phyloP scores from a whole-genome alignment of 1,140 invertebrate genomes.

The Zaprionus taronus region DNA sequence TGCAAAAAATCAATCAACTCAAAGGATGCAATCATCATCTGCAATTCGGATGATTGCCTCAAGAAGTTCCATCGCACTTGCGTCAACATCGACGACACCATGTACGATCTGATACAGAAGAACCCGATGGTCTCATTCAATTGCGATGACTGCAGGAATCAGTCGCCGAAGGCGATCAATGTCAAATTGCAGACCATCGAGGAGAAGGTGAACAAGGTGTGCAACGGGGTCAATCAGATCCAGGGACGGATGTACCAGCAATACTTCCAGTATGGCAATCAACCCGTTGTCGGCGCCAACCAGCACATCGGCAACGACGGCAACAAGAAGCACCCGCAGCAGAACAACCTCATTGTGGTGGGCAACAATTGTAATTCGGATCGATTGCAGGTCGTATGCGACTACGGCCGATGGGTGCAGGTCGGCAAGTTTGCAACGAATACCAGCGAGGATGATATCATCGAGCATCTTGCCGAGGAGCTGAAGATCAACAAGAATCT shows the following conservation, averaged over 20 bases:
- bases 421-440: constrained; percentile 82
- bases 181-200: constrained; percentile 78
- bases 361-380: constrained; percentile 83
- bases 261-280: constrained; percentile 81
- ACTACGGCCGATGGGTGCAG: constrained; percentile 82
- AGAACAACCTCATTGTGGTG: constrained; percentile 80
- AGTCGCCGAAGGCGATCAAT: constrained; percentile 70
- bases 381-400: constrained; percentile 82
- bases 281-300: constrained; percentile 62
- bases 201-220: constrained; percentile 82
- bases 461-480: constrained; percentile 79
- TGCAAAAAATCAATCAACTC: constrained; percentile 82
- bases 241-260: constrained; percentile 84
- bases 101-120: constrained; percentile 80
- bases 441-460: constrained; percentile 81
- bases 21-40: constrained; percentile 78
- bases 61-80: constrained; percentile 79
- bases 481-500: constrained; percentile 82
- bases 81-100: constrained; percentile 77
- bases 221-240: constrained; percentile 80
- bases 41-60: constrained; percentile 78
- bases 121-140: constrained; percentile 79
- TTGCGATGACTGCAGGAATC: constrained; percentile 81
- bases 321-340: constrained; percentile 73
- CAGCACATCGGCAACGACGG: constrained; percentile 3